phyloP scores from a whole-genome alignment of 2,113 vertebrate genomes.

The Perca fluviatilis region DNA sequence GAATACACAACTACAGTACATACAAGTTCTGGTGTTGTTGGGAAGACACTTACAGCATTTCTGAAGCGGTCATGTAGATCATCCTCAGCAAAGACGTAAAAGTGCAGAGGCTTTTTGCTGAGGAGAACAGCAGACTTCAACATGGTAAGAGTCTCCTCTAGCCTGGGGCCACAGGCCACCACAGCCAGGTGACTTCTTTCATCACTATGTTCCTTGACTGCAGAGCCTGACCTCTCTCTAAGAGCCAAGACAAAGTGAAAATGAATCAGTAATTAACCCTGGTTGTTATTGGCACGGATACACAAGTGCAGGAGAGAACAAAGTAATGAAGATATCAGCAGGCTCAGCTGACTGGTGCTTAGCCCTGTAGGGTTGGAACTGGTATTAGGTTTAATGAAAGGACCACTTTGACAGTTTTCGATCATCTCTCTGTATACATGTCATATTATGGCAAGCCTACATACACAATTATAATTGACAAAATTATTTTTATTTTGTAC shows the following conservation, averaged over 20 bases:
- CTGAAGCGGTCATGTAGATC: slow-evolving; percentile 90
- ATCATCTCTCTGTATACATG: neutral
- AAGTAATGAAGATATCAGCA: slow-evolving; percentile 14
- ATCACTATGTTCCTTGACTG: slow-evolving; percentile 23
- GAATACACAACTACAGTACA: neutral
- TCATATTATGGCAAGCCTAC: neutral
- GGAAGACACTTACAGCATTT: slow-evolving; percentile 84
- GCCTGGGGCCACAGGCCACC: slow-evolving; percentile 94
- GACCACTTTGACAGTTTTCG: neutral
- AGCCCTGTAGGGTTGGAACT: slow-evolving; percentile 26
- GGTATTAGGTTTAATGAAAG: slow-evolving; percentile 36
- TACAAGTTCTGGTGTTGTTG: neutral
- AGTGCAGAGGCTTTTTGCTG: slow-evolving; percentile 89
- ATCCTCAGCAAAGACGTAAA: slow-evolving; percentile 97
- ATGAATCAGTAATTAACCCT: neutral
- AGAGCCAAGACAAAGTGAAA: slow-evolving; percentile 27
- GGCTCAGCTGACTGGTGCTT: slow-evolving; percentile 36
- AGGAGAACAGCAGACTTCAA: slow-evolving; percentile 94
- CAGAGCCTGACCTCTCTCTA: slow-evolving; percentile 49
- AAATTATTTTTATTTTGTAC: neutral
- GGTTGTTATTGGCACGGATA: neutral
- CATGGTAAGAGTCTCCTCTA: slow-evolving; percentile 96
- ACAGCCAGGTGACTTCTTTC: slow-evolving; percentile 93
- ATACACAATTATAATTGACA: neutral
- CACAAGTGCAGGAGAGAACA: neutral